These are phyloP conservation scores for Pogonophryne albipinna DNA, from an alignment of 2,797 vertebrate genomes.

Conservation along the genomic window DNA sequence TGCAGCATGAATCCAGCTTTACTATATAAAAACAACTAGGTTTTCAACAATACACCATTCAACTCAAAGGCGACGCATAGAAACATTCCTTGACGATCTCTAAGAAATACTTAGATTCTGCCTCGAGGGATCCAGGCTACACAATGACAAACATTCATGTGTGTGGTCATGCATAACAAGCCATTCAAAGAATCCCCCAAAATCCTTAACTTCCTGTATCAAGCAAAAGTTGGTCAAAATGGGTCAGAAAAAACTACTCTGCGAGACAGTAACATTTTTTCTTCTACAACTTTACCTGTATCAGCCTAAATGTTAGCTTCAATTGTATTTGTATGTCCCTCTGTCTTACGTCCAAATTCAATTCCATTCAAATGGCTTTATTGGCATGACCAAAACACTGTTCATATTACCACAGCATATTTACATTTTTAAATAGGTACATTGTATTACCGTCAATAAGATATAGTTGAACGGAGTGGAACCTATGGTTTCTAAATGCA, in stretches of 20 bases:
- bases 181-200: conserved; percentile 44
- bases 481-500: too few relatives aligned
- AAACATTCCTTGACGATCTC: conserved; percentile 28
- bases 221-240: conserved; percentile 31
- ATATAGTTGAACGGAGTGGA: too few relatives aligned
- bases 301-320: conserved; percentile 53
- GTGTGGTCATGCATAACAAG: conserved; percentile 44
- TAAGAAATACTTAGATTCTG: conserved; percentile 38
- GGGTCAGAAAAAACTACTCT: conserved; percentile 3
- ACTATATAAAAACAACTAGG: not conserved
- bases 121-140: conserved; percentile 48
- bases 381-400: too few relatives aligned
- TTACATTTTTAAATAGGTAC: too few relatives aligned
- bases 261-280: conserved; percentile 33
- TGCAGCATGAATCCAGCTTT: not conserved
- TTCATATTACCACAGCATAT: too few relatives aligned
- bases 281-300: conserved; percentile 9
- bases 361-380: too few relatives aligned
- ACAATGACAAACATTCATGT: conserved; percentile 65
- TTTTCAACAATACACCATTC: not conserved
- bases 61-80: conserved; percentile 18
- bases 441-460: too few relatives aligned
- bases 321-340: conserved; percentile 33
- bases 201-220: conserved; percentile 54
- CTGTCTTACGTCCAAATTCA: not conserved